These are phyloP conservation scores for Neolamprologus longior DNA, from an alignment of 2,113 vertebrate species.

Conservation along the genomic window DNA sequence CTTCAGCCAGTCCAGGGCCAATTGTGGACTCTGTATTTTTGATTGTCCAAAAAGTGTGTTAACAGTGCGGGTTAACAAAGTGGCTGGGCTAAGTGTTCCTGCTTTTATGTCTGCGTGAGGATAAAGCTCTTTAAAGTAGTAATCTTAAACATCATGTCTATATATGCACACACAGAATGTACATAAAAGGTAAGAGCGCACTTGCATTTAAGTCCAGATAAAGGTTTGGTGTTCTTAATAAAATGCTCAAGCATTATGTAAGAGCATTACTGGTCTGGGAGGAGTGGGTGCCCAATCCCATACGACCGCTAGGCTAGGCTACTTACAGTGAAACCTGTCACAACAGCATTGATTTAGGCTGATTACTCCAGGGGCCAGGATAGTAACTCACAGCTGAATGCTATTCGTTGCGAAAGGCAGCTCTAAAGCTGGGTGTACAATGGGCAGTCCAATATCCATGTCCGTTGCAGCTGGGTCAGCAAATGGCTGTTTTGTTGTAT, in stretches of 20 bases:
- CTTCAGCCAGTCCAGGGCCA: not conserved
- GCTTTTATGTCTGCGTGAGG: not conserved
- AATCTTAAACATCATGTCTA: not conserved
- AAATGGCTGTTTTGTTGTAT: not conserved
- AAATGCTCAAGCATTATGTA: slow-evolving; percentile 29
- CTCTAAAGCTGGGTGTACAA: slow-evolving; percentile 19
- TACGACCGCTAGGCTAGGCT: not conserved
- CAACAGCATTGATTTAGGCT: slow-evolving; percentile 46
- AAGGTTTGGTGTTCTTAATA: not conserved
- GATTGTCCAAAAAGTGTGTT: not conserved
- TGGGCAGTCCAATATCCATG: slow-evolving; percentile 12
- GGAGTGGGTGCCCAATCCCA: slow-evolving; percentile 10
- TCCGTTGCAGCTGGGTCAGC: slow-evolving; percentile 14
- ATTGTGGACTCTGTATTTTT: slow-evolving; percentile 9
- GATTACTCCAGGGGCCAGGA: slow-evolving; percentile 19
- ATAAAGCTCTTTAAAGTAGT: not conserved
- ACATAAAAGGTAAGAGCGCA: not conserved
- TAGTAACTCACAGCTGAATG: slow-evolving; percentile 26
- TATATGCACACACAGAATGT: not conserved
- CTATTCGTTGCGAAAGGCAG: slow-evolving; percentile 26
- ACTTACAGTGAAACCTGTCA: slow-evolving; percentile 46
- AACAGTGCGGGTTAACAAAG: not conserved
- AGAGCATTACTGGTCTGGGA: slow-evolving; percentile 36
- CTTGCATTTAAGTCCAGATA: not conserved
- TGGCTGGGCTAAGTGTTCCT: not conserved